phyloP scores from a whole-genome alignment of 1,140 invertebrate species.

The Pogonus chalceus region DNA sequence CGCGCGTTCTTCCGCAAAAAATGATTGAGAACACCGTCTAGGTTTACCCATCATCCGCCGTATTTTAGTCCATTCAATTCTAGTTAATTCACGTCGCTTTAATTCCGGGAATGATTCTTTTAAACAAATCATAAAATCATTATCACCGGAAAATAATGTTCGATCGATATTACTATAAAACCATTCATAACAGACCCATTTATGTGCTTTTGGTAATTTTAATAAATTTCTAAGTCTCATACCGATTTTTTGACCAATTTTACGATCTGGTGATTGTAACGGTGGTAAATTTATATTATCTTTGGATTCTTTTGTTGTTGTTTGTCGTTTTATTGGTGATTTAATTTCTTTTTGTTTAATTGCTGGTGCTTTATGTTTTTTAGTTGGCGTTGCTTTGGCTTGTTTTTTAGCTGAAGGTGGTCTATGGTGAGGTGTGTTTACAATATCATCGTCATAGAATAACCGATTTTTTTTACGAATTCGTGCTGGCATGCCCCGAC shows the following conservation, averaged over 20 bases:
- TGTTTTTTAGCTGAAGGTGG: constrained; percentile 50
- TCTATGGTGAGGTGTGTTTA: constrained; percentile 64
- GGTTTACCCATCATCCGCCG: constrained; percentile 95
- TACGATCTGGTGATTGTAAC: constrained; percentile 53
- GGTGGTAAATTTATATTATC: constrained; percentile 26
- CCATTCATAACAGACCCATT: constrained; percentile 99
- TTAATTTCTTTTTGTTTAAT: constrained; percentile 21
- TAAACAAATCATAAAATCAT: constrained; percentile 92
- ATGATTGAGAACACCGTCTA: constrained; percentile 82
- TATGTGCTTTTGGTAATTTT: constrained; percentile 96
- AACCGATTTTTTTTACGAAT: constrained; percentile 84
- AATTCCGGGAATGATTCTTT: constrained; percentile 91
- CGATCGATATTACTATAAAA: constrained; percentile 98
- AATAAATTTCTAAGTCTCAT: constrained; percentile 88
- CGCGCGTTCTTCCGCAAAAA: constrained; percentile 89
- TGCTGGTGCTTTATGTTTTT: constrained; percentile 37
- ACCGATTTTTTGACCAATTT: constrained; percentile 80
- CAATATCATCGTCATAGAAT: constrained; percentile 86
- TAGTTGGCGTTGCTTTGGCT: constrained; percentile 39
- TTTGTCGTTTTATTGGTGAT: constrained; percentile 36
- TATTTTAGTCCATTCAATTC: constrained; percentile 93
- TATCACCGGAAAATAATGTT: constrained; percentile 88
- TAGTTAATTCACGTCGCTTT: constrained; percentile 72
- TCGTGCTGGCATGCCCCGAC: constrained; percentile 77
- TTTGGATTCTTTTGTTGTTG: constrained; percentile 18